Base-by-base conservation (phyloP, 2,888 invertebrate species). In the Drosophila tanythrix region DNA sequence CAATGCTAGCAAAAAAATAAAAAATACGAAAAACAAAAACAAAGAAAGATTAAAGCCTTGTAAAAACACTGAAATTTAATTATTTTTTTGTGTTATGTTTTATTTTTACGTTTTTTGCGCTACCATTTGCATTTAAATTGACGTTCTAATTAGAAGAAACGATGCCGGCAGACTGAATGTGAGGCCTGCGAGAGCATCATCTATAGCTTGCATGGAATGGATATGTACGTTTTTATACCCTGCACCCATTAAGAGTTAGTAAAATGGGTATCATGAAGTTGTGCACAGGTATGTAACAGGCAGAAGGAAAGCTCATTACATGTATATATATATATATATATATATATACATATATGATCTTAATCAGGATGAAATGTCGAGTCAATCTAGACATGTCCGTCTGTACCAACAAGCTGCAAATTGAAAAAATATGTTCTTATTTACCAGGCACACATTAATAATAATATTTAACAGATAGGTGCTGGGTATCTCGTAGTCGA, bases 71-170 rank as follows among this genome's bases (percentile, higher is more conserved):
- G 27, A 73, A 68, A 72, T 66, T 69, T n/a, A 78, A 69, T 74
- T 63, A 69, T 68, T 59, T 46, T 55, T 46, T 61, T 55, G 50
- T 51, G 50, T 43, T 58, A 27, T 38, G 36, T 7, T 63, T 27
- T 48, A 10, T 13, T 43, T 50, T 50, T 61, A 15, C 21, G 27
- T 43, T 48, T 33, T 64, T 36, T 56, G 75, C 71, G 60, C 63
- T 68, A 53, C 59, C 69, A 74, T 70, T 53, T 68, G 50, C 67
- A 38, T 68, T 71, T 88, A 81, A 81, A 79, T 81, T 82, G 79
- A 68, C 67, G 85, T 74, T 84, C 81, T 87, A 90, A 90, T 90
- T 90, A 88, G 75, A 80, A 76, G 83, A 83, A 81, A 81, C 86
- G 83, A 70, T 88, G 81, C 79, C 81, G 81, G 71, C 78, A 81